Conservation (phyloP, 2,797 vertebrate genomes). For the Notamacropus eugenii region DNA sequence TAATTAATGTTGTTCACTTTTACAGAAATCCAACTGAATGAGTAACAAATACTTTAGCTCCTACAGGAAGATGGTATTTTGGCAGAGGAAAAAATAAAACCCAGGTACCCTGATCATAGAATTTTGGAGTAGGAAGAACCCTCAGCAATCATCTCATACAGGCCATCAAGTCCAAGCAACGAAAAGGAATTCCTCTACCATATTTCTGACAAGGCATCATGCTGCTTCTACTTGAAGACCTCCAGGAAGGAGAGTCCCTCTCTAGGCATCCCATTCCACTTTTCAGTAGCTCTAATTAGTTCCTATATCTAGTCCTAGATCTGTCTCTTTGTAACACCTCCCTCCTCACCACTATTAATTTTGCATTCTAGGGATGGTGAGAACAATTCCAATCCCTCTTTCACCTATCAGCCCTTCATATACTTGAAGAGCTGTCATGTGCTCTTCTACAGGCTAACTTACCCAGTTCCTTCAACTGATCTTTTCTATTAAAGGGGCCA, state of each 20-base stretch:
- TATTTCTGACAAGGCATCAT: neutral
- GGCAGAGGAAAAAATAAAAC: neutral
- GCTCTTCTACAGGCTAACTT: too few species aligned
- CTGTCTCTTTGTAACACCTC: neutral
- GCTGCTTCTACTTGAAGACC: neutral
- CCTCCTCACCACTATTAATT: neutral
- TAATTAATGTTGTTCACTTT: neutral
- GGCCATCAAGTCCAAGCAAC: neutral
- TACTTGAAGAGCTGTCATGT: too few species aligned
- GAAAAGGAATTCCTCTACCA: neutral
- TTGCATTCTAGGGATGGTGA: neutral
- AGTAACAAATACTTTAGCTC: neutral
- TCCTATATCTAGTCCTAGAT: neutral
- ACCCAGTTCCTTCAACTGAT: too few species aligned
- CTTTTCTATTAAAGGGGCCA: too few species aligned
- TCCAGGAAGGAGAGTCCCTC: neutral
- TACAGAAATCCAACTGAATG: neutral
- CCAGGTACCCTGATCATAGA: neutral
- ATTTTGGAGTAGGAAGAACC: neutral
- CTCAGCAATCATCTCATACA: neutral
- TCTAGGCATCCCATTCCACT: neutral
- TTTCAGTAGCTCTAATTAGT: neutral
- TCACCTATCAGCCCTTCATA: too few species aligned
- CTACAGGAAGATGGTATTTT: neutral
- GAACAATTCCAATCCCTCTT: neutral